Evolutionary conservation across 2,888 invertebrate genomes (phyloP).

Genomic region (Lepidocyrtinus sp.): DNA sequence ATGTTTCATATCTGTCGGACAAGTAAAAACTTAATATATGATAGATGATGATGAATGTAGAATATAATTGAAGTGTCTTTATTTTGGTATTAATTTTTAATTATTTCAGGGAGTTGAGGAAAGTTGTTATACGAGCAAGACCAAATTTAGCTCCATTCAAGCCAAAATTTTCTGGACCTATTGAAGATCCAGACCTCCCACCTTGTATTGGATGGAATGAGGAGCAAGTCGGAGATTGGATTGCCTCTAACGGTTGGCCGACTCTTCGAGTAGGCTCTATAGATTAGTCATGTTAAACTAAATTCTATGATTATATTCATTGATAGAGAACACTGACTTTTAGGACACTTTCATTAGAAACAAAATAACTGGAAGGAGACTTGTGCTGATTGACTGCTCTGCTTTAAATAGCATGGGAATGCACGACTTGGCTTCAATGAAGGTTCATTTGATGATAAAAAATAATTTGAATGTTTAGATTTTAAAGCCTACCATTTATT

Average conservation of each 20-base stretch:
- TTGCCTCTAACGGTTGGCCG: slow-evolving; percentile 52
- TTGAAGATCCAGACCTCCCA: slow-evolving; percentile 60
- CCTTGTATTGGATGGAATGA: slow-evolving; percentile 60
- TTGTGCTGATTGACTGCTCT: slow-evolving; percentile 61
- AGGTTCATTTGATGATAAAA: slow-evolving; percentile 27
- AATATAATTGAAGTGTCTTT: too few relatives aligned
- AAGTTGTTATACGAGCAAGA: slow-evolving; percentile 60
- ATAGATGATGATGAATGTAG: not conserved
- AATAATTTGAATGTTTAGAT: not conserved
- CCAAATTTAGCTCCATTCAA: slow-evolving; percentile 46
- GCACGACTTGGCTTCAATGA: slow-evolving; percentile 60
- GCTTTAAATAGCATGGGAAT: slow-evolving; percentile 67
- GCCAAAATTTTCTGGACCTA: not conserved
- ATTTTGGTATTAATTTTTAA: too few relatives aligned
- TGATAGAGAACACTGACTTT: not conserved
- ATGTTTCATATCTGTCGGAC: slow-evolving; percentile 57
- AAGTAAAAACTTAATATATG: too few relatives aligned
- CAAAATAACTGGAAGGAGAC: slow-evolving; percentile 59
- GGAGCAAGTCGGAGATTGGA: slow-evolving; percentile 64
- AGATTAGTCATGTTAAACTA: slow-evolving; percentile 18
- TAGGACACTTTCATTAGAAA: slow-evolving; percentile 63
- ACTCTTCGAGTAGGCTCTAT: slow-evolving; percentile 42
- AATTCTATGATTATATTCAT: not conserved
- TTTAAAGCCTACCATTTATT: too few relatives aligned
- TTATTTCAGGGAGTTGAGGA: slow-evolving; percentile 55